These are phyloP conservation scores for Sardina pilchardus DNA, from an alignment of 2,113 vertebrate genomes.

Conservation along the genomic window DNA sequence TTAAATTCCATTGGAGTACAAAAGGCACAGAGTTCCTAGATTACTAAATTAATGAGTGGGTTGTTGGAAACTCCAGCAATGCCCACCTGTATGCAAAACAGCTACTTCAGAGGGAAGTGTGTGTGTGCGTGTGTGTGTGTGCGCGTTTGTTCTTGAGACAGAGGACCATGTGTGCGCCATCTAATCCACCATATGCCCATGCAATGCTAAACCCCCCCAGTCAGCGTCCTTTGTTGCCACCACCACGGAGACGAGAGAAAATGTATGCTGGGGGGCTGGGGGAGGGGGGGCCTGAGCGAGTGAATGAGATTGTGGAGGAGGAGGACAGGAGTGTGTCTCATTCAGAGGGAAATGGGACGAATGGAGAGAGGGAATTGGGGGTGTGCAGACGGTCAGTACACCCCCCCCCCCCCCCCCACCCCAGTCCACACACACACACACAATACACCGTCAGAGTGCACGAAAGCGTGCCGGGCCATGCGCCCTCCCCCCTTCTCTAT, in stretches of 20 bases:
- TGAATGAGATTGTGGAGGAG: conserved; percentile 37
- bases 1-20: neutral
- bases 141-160: neutral
- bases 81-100: conserved; percentile 91
- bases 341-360: conserved; percentile 49
- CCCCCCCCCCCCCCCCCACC: conserved; percentile 38
- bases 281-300: conserved; percentile 18
- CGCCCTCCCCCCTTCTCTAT: conserved; percentile 20
- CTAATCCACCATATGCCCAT: conserved; percentile 72
- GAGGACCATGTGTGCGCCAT: conserved; percentile 22
- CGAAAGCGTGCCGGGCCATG: conserved; percentile 65
- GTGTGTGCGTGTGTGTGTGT: neutral
- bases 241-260: neutral
- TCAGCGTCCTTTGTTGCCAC: conserved; percentile 62
- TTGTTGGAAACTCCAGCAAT: conserved; percentile 17
- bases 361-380: conserved; percentile 28
- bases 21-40: neutral
- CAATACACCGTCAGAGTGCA: conserved; percentile 54
- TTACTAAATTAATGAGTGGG: neutral
- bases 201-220: conserved; percentile 52
- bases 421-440: neutral
- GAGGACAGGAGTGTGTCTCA: conserved; percentile 61
- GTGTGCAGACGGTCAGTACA: conserved; percentile 56
- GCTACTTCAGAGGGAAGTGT: conserved; percentile 28
- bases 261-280: conserved; percentile 21